Percentiles rank a stretch among this genome's conserved stretches.
Conservation (phyloP, 2,888 invertebrate genomes). For the Noctua pronuba region DNA sequence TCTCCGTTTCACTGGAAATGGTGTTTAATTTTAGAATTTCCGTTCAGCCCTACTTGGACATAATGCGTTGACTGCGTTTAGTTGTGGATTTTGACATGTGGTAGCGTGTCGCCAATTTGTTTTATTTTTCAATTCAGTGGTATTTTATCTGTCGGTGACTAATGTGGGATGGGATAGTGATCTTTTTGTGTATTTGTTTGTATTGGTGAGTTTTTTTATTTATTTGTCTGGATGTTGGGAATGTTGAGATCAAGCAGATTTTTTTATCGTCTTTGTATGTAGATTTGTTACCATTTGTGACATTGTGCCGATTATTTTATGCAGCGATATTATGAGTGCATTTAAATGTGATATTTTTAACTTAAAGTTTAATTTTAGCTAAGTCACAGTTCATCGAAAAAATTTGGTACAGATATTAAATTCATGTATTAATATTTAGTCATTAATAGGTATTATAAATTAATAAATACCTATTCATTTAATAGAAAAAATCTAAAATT, state of each 20-base stretch:
- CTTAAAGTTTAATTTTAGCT: neutral
- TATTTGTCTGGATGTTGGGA: neutral
- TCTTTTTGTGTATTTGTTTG: conserved; percentile 55
- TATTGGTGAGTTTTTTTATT: conserved; percentile 62
- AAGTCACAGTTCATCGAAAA: neutral
- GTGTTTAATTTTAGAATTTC: conserved; percentile 89
- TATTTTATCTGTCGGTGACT: conserved; percentile 66
- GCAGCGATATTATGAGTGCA: neutral
- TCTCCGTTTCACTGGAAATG: conserved; percentile 86
- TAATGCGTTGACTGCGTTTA: conserved; percentile 85
- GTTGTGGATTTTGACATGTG: conserved; percentile 78
- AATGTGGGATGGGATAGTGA: conserved; percentile 61
- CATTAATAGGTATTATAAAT: neutral
- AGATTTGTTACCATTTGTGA: neutral
- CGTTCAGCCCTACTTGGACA: conserved; percentile 86
- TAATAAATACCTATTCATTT: neutral
- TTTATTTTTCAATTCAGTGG: conserved; percentile 64
- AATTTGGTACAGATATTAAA: neutral
- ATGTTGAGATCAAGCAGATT: neutral
- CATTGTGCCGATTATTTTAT: neutral
- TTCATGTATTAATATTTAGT: no score
- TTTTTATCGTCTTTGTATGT: conserved; percentile 1
- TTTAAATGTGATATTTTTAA: neutral
- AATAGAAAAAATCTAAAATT: neutral
- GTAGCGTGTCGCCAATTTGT: conserved; percentile 69